A percentile compares a stretch with the other conserved stretches of the same genome.
phyloP scores from a whole-genome alignment of 1,140 invertebrate species.

The Microplitis mediator region DNA sequence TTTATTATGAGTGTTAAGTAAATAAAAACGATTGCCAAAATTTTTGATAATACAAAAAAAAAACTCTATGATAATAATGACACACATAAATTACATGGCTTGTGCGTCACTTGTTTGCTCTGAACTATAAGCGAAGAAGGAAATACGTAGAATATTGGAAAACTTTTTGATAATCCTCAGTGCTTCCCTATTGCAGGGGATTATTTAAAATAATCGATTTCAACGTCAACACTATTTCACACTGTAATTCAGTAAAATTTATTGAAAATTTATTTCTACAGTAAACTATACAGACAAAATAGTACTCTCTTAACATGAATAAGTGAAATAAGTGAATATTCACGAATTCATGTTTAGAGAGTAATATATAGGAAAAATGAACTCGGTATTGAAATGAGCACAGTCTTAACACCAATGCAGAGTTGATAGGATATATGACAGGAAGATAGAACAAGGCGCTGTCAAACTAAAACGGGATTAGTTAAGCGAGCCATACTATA shows the following conservation, averaged over 20 bases:
- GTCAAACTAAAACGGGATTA: too few species aligned
- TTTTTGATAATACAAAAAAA: neutral
- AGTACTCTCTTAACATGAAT: too few species aligned
- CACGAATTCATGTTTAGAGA: too few species aligned
- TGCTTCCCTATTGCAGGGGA: slow-evolving; percentile 7
- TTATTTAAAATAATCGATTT: slow-evolving; percentile 29
- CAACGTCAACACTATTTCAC: neutral
- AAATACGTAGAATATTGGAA: slow-evolving; percentile 30
- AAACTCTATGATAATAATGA: neutral
- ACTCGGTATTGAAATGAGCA: too few species aligned
- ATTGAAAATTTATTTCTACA: neutral
- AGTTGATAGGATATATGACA: too few species aligned
- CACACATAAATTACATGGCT: neutral
- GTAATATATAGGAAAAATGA: too few species aligned
- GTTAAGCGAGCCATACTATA: too few species aligned
- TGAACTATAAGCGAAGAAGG: slow-evolving; percentile 13
- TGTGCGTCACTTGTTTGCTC: neutral
- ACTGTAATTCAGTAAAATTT: neutral
- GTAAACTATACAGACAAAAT: neutral
- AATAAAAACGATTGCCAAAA: neutral
- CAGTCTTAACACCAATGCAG: too few species aligned
- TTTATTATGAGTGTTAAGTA: neutral
- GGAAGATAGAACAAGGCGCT: too few species aligned
- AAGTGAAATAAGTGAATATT: too few species aligned
- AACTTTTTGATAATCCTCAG: slow-evolving; percentile 11